Conservation (phyloP, 2,888 invertebrate species). For the Perizoma affinitatum region DNA sequence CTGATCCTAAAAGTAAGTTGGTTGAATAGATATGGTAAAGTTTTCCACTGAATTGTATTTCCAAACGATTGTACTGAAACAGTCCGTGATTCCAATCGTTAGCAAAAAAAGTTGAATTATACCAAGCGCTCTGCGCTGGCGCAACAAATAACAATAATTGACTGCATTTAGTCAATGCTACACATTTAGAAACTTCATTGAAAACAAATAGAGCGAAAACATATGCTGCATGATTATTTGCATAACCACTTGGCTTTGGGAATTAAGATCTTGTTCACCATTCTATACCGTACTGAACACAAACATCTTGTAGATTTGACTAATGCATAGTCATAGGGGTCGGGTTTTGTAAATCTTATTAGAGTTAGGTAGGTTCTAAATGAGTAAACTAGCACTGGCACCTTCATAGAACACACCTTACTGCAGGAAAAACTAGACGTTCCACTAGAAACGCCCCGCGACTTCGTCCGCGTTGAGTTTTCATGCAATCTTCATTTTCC, state of each 20-base stretch:
- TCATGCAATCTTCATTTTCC: too few species aligned
- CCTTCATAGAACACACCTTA: too few species aligned
- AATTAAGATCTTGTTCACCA: slow-evolving; percentile 7
- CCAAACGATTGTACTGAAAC: background rate
- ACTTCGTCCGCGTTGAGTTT: too few species aligned
- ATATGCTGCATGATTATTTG: slow-evolving; percentile 50
- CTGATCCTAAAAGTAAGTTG: too few species aligned
- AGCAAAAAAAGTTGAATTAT: slow-evolving; percentile 1
- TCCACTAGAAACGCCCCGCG: too few species aligned
- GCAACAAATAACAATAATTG: slow-evolving; percentile 10
- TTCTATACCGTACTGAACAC: slow-evolving; percentile 6
- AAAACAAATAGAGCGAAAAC: slow-evolving; percentile 61
- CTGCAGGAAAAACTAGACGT: too few species aligned
- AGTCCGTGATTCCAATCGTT: slow-evolving; percentile 5
- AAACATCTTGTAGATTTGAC: slow-evolving; percentile 12
- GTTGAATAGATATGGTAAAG: background rate
- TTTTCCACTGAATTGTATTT: background rate
- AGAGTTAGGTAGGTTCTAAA: too few species aligned
- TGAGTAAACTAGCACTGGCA: too few species aligned
- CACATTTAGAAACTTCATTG: slow-evolving; percentile 53
- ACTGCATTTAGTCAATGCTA: slow-evolving; percentile 44
- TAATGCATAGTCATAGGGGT: background rate
- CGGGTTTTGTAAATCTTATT: too few species aligned
- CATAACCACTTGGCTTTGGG: slow-evolving; percentile 53
- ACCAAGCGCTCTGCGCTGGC: slow-evolving; percentile 1